These are phyloP conservation scores for Hetaerina titia DNA, from an alignment of 2,888 invertebrate species.

Conservation along the genomic window DNA sequence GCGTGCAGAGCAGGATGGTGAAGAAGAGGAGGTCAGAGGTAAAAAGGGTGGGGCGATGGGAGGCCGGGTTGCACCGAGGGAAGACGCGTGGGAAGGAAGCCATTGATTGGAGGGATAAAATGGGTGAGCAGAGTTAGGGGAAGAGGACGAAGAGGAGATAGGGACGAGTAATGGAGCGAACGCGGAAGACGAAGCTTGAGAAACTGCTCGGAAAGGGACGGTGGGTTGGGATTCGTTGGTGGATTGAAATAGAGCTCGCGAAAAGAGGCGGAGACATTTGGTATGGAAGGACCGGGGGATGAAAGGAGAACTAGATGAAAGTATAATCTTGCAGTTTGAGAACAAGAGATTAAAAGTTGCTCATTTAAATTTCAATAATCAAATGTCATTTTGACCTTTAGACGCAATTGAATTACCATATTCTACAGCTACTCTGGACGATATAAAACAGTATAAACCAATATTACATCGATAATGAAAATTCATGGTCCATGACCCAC, in stretches of 20 bases:
- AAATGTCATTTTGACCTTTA: too few relatives aligned
- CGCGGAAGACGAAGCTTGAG: neutral
- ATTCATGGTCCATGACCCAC: too few relatives aligned
- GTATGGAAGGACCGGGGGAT: neutral
- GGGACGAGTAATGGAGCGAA: neutral
- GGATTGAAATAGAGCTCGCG: neutral
- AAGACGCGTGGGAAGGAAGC: constrained; percentile 40
- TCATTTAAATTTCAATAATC: too few relatives aligned
- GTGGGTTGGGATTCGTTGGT: neutral
- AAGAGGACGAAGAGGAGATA: neutral
- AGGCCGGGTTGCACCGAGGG: neutral
- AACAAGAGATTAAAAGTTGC: too few relatives aligned
- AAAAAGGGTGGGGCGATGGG: neutral
- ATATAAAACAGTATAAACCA: too few relatives aligned
- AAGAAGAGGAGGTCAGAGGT: neutral
- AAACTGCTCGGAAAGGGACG: neutral
- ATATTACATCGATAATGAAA: too few relatives aligned
- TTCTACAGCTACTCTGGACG: too few relatives aligned
- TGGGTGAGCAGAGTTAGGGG: neutral
- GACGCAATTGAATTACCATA: too few relatives aligned
- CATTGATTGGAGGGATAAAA: constrained; percentile 9
- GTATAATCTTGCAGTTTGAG: too few relatives aligned
- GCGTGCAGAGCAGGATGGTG: neutral
- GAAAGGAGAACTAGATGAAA: too few relatives aligned
- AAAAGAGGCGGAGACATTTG: neutral